Evolutionary conservation across 1,140 invertebrate species (phyloP), one percentile per base, ranked within the genome.

Genomic region (Conus betulinus): DNA sequence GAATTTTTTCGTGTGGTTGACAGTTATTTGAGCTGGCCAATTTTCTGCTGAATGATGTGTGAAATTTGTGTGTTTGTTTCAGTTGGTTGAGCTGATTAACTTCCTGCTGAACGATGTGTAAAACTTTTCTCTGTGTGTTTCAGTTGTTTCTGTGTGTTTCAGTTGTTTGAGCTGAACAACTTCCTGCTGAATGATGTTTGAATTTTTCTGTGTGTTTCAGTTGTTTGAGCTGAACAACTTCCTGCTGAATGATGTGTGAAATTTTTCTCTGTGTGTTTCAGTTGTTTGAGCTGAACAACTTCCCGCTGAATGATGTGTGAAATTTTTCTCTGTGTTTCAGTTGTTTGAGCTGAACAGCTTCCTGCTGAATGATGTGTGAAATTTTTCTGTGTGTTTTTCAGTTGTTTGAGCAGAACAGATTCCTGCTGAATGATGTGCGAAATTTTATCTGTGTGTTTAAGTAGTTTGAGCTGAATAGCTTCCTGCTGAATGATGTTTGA

Each of bases 191-290:
- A 99, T 95, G 99, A 99, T 39, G 39, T 39, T 0, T 39, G 39
- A 39, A 39, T 39, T 39, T 39, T 3, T 39, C 96, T 99, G 99
- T 95, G 99, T 99, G 91, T 99, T 99, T 95, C 98, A 98, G 52
- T 99, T 99, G 95, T 99, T 99, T 94, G 99, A 99, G n/a, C 99
- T 99, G 0, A 98, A 98, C 8, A 98, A 99, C 97, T 99, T 39
- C 39, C 39, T 39, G 39, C 39, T 39, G 39, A 39, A 39, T 39
- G 39, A 39, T 39, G 39, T 39, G 39, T 39, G 39, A 39, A 39
- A 39, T 39, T 39, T 39, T 39, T 39, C 39, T 20, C 11, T 87
- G 88, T 90, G 84, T 91, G 74, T 93, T 94, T 76, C 97, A 99
- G 94, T 96, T 99, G 81, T 99, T 99, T 96, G 98, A 99, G 94